Percentiles rank a stretch among this genome's conserved stretches.
phyloP scores from a whole-genome alignment of 2,113 vertebrate genomes.

The Gambusia holbrooki region DNA sequence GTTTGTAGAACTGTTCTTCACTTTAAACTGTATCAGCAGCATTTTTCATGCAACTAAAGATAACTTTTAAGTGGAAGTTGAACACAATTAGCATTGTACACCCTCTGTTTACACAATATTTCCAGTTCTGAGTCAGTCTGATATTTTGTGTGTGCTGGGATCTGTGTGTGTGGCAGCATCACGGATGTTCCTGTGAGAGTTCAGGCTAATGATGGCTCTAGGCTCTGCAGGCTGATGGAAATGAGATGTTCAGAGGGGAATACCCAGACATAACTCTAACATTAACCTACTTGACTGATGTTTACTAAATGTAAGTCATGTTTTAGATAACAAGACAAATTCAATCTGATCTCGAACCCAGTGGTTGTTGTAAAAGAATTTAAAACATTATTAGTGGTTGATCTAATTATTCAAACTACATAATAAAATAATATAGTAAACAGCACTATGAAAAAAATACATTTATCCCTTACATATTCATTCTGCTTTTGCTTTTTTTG shows the following conservation, averaged over 20 bases:
- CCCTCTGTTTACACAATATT: constrained; percentile 18
- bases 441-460: background rate
- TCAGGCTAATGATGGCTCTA: constrained; percentile 65
- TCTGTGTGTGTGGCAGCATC: constrained; percentile 47
- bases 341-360: constrained; percentile 21
- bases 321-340: constrained; percentile 41
- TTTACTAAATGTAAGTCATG: constrained; percentile 45
- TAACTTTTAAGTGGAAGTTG: background rate
- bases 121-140: constrained; percentile 22
- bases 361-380: constrained; percentile 3
- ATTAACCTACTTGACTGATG: constrained; percentile 63
- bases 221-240: constrained; percentile 56
- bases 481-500: background rate
- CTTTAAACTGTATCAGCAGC: background rate
- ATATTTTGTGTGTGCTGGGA: constrained; percentile 17
- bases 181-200: constrained; percentile 41
- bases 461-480: background rate
- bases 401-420: background rate
- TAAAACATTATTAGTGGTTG: background rate
- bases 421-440: background rate
- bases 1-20: background rate
- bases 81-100: background rate
- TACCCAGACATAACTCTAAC: constrained; percentile 58
- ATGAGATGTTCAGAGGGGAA: constrained; percentile 71
- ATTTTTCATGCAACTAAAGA: constrained; percentile 8